These are phyloP conservation scores for Argya squamiceps DNA, from an alignment of 2,797 vertebrate species.

Conservation along the genomic window DNA sequence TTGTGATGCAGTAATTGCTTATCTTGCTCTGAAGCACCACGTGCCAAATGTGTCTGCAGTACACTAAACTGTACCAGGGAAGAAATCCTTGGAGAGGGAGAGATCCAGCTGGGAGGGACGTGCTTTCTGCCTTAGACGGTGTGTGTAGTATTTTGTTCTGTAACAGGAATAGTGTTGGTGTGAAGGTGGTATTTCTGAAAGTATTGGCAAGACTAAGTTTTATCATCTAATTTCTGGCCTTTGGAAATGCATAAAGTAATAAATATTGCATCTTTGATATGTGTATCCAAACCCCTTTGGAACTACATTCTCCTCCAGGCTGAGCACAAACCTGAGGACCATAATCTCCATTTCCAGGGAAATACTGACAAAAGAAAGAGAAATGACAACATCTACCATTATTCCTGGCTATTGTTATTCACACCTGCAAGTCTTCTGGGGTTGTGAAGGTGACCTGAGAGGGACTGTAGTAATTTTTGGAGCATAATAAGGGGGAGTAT, in stretches of 20 bases:
- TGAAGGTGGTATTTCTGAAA: background rate
- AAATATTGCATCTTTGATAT: background rate
- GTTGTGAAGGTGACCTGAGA: conserved; percentile 26
- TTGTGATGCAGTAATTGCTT: background rate
- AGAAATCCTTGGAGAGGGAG: background rate
- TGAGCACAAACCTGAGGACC: background rate
- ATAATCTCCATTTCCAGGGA: background rate
- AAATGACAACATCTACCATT: background rate
- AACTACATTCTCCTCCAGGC: background rate
- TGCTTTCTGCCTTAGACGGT: background rate
- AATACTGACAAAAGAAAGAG: background rate
- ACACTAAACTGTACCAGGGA: background rate
- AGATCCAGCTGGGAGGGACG: background rate
- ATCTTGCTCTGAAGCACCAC: background rate
- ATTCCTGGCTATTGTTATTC: background rate
- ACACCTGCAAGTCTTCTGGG: background rate
- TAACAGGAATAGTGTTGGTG: background rate
- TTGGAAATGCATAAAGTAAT: background rate
- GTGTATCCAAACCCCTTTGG: fast-evolving
- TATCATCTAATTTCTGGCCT: background rate
- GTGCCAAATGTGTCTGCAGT: background rate
- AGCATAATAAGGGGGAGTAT: background rate
- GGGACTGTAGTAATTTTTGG: background rate
- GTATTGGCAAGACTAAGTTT: background rate
- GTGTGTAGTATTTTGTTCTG: background rate